Conservation (phyloP, 1,140 invertebrate genomes). For the Neotoxoptera formosana region DNA sequence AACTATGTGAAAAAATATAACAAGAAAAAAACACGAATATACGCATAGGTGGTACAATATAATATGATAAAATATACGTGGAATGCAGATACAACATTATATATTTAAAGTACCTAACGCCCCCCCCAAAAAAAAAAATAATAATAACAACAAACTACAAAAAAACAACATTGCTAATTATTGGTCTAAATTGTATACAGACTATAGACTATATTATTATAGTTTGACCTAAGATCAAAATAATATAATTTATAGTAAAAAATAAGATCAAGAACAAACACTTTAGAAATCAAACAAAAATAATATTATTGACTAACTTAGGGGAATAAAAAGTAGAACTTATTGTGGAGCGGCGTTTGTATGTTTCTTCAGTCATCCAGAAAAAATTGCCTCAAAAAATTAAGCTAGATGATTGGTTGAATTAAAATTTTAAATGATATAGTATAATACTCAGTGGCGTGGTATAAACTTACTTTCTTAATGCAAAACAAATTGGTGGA, state of each 20-base stretch:
- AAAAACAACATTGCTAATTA: no score
- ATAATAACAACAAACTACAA: no score
- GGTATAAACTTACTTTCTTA: no score
- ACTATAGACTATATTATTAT: no score
- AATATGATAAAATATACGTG: no score
- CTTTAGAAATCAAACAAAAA: background rate
- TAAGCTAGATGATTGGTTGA: background rate
- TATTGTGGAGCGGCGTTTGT: background rate
- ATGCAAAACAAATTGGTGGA: no score
- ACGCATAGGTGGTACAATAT: background rate
- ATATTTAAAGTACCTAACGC: no score
- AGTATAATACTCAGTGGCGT: no score
- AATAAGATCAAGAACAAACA: background rate
- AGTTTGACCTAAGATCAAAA: background rate
- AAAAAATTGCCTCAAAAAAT: background rate
- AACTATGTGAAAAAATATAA: background rate
- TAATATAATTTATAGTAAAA: background rate
- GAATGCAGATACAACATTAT: no score
- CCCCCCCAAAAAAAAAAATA: no score
- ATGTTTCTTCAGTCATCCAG: background rate
- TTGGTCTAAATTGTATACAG: no score
- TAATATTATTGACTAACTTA: background rate
- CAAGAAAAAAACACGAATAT: background rate
- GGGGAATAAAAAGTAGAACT: background rate
- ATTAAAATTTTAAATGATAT: background rate